phyloP scores from a whole-genome alignment of 2,113 vertebrate species.

The Forbesichthys papilliferus region DNA sequence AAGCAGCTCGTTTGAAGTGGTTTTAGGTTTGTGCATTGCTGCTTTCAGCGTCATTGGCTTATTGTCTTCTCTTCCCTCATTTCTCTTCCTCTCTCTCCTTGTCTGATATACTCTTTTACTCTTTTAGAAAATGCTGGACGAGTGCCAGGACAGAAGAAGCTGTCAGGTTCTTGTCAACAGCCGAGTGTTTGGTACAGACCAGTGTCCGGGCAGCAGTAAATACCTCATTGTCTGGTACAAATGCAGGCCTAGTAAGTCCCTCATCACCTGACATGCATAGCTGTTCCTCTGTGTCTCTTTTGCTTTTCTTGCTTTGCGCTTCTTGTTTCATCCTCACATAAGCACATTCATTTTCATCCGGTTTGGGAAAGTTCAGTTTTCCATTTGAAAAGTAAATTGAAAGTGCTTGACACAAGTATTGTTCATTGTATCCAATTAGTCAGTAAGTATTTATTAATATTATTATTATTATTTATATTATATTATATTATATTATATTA shows the following conservation, averaged over 20 bases:
- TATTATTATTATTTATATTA: too few relatives aligned
- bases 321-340: background rate
- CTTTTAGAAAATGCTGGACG: slow-evolving; percentile 88
- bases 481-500: too few relatives aligned
- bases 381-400: background rate
- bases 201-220: slow-evolving; percentile 84
- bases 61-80: slow-evolving; percentile 41
- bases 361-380: background rate
- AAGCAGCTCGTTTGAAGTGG: slow-evolving; percentile 61
- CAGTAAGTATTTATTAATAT: too few relatives aligned
- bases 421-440: too few relatives aligned
- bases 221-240: slow-evolving; percentile 89
- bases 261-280: slow-evolving; percentile 20
- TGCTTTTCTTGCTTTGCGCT: background rate
- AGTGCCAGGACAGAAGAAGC: slow-evolving; percentile 89
- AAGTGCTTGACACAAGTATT: too few relatives aligned
- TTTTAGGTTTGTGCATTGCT: slow-evolving; percentile 53
- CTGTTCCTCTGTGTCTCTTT: slow-evolving; percentile 2
- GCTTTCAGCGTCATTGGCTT: slow-evolving; percentile 40
- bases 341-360: background rate
- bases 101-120: slow-evolving; percentile 40
- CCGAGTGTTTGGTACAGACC: slow-evolving; percentile 84
- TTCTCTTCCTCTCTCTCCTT: slow-evolving; percentile 24
- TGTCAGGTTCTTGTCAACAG: slow-evolving; percentile 88
- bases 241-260: slow-evolving; percentile 88